A percentile compares a stretch with the other conserved stretches of the same genome.
Conservation (phyloP, 2,113 vertebrate species). For the Mormyrus iriodes region DNA sequence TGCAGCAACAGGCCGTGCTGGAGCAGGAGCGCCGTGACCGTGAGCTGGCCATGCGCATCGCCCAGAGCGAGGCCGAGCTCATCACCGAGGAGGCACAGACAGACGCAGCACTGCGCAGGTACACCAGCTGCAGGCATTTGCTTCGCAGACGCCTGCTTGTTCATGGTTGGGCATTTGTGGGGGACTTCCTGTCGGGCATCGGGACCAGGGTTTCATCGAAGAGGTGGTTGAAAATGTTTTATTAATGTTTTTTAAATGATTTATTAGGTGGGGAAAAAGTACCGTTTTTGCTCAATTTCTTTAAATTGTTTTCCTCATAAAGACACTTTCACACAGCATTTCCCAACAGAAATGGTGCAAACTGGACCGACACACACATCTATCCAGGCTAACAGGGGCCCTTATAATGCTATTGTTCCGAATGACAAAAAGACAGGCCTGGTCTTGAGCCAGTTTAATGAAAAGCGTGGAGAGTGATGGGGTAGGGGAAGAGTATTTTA, state of each 20-base stretch:
- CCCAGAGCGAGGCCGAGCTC: conserved; percentile 87
- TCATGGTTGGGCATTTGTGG: neutral
- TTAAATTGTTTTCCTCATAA: no score
- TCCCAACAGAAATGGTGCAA: no score
- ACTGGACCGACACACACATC: neutral
- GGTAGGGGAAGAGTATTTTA: neutral
- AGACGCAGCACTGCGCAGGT: conserved; percentile 83
- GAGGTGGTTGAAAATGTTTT: neutral
- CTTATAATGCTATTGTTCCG: neutral
- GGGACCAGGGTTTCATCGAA: neutral
- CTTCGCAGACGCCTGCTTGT: neutral
- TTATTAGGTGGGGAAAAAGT: no score
- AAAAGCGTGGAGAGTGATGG: neutral
- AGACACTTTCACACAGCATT: no score
- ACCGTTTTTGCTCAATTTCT: no score
- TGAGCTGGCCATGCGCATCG: conserved; percentile 91
- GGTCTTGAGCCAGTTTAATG: neutral
- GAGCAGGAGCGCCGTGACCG: conserved; percentile 90
- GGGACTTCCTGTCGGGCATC: neutral
- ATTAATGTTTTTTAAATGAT: no score
- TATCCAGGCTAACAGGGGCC: neutral
- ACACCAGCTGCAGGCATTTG: conserved; percentile 26
- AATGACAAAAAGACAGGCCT: neutral
- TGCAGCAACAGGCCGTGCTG: conserved; percentile 69
- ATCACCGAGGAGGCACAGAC: conserved; percentile 80